Conservation (phyloP, 2,113 vertebrate genomes). For the Phalacrocorax pelagicus region DNA sequence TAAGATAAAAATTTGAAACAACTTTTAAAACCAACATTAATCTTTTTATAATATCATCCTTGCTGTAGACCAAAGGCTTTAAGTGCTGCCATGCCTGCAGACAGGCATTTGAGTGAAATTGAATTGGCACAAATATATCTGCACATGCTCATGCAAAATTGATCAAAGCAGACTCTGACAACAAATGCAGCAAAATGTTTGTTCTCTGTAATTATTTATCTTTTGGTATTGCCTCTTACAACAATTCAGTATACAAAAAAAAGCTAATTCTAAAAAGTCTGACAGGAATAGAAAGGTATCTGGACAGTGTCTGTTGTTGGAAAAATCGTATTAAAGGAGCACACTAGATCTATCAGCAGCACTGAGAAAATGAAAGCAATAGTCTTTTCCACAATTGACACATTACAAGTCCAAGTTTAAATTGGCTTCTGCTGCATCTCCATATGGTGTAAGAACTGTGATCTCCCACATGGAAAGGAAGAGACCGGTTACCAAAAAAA, state of each 20-base stretch:
- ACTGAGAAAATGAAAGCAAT: conserved; percentile 48
- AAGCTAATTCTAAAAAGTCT: neutral
- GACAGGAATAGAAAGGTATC: neutral
- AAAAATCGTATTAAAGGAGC: conserved; percentile 9
- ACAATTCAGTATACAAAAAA: neutral
- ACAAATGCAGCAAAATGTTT: conserved; percentile 28
- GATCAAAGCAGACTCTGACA: conserved; percentile 49
- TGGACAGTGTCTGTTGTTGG: neutral
- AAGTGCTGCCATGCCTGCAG: conserved; percentile 15
- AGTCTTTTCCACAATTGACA: conserved; percentile 33
- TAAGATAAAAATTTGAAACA: neutral
- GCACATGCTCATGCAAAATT: conserved; percentile 51
- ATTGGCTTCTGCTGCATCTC: conserved; percentile 63
- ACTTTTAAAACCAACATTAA: neutral
- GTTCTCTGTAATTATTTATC: conserved; percentile 51
- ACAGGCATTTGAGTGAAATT: conserved; percentile 8
- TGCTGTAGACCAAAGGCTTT: neutral
- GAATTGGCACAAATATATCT: conserved; percentile 37
- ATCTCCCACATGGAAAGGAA: conserved; percentile 57
- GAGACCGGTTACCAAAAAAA: conserved; percentile 19
- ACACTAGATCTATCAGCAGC: conserved; percentile 15
- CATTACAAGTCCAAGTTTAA: conserved; percentile 61
- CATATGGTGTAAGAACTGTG: conserved; percentile 63
- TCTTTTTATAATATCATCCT: neutral
- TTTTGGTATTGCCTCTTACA: neutral